phyloP scores from a whole-genome alignment of 2,888 invertebrate genomes.

The Ganaspis brasiliensis region DNA sequence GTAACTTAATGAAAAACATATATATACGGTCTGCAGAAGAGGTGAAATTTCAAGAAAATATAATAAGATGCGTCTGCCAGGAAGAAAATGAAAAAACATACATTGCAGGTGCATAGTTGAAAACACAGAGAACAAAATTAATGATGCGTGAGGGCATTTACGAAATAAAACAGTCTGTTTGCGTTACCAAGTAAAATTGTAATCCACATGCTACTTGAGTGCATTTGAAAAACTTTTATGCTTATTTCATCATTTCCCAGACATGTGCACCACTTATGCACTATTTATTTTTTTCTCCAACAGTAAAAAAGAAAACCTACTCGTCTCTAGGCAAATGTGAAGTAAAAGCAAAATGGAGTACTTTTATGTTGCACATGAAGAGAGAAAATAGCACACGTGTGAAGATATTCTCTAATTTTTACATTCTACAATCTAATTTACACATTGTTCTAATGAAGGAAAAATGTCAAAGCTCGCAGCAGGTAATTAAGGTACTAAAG shows the following conservation, averaged over 20 bases:
- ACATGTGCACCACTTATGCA: slow-evolving; percentile 4
- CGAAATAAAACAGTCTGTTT: background rate
- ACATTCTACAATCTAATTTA: slow-evolving; percentile 1
- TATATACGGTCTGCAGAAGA: background rate
- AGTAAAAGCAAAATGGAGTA: slow-evolving; percentile 10
- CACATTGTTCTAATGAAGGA: background rate
- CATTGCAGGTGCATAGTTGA: background rate
- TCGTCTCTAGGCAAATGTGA: background rate
- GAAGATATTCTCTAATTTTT: background rate
- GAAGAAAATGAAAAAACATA: background rate
- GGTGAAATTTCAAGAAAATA: background rate
- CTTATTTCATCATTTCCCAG: slow-evolving; percentile 6
- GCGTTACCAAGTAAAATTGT: slow-evolving; percentile 1
- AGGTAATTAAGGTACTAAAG: slow-evolving; percentile 8
- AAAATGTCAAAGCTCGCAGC: background rate
- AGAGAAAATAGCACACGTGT: background rate
- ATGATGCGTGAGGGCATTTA: background rate
- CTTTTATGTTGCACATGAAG: background rate
- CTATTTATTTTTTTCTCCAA: background rate
- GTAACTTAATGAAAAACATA: no score
- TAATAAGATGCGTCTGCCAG: background rate
- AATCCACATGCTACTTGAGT: slow-evolving; percentile 4
- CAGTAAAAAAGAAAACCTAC: slow-evolving; percentile 8
- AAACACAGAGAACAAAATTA: background rate
- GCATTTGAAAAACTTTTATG: slow-evolving; percentile 15